phyloP scores from a whole-genome alignment of 2,888 invertebrate species.

The Eustalomyia histrio region DNA sequence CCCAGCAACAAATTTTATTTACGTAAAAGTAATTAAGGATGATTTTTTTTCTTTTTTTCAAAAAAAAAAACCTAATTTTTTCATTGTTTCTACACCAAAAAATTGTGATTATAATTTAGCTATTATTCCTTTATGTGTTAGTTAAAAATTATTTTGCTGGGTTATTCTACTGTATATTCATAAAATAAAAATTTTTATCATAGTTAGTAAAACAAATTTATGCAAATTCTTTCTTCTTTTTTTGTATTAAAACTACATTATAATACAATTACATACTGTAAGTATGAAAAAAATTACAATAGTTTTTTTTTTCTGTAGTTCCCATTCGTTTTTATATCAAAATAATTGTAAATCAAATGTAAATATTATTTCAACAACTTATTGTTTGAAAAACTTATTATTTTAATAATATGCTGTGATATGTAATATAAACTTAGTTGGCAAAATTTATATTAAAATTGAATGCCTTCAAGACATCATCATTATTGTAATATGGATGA shows the following conservation, averaged over 20 bases:
- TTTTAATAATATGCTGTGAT: conserved; percentile 24
- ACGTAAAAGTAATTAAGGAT: too few relatives aligned
- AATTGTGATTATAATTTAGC: too few relatives aligned
- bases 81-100: too few relatives aligned
- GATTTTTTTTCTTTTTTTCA: too few relatives aligned
- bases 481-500: conserved; percentile 21
- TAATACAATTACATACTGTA: background rate
- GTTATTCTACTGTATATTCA: background rate
- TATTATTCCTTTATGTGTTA: too few relatives aligned
- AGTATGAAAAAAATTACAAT: background rate
- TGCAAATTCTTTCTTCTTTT: conserved; percentile 11
- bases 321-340: conserved; percentile 41
- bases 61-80: too few relatives aligned
- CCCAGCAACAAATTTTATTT: too few relatives aligned
- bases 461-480: conserved; percentile 53
- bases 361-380: conserved; percentile 62
- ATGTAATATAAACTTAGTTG: conserved; percentile 27
- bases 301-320: background rate
- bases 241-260: conserved; percentile 22
- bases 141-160: background rate
- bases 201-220: conserved; percentile 8
- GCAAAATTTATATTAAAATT: conserved; percentile 31
- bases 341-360: conserved; percentile 60
- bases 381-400: conserved; percentile 45
- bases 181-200: background rate